Evolutionary conservation across 2,888 invertebrate species (phyloP).

Genomic region (Lasioglossum zephyrum): DNA sequence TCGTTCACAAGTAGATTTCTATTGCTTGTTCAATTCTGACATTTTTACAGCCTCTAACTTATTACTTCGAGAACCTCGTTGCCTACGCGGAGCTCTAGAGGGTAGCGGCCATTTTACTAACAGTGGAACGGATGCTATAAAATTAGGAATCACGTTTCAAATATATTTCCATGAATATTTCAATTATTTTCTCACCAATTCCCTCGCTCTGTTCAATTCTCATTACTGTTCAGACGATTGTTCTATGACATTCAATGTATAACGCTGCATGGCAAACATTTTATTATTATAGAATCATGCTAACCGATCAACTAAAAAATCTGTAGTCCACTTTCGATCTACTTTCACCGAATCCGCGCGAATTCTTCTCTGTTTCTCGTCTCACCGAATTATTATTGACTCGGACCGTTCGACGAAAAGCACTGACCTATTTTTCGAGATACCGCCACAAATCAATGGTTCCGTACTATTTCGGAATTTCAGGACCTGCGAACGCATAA

Average conservation of each 20-base stretch:
- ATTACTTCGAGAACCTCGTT: neutral
- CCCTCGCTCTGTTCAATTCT: neutral
- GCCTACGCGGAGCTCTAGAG: neutral
- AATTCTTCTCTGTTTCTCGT: neutral
- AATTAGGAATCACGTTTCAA: neutral
- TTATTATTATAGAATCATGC: neutral
- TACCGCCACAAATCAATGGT: neutral
- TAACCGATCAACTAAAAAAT: neutral
- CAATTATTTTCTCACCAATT: no score
- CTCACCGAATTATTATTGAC: neutral
- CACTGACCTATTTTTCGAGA: neutral
- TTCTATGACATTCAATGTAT: neutral
- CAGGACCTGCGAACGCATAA: neutral
- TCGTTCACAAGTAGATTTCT: neutral
- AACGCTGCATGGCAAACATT: neutral
- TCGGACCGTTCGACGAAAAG: neutral
- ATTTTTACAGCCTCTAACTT: neutral
- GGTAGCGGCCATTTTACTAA: conserved; percentile 10
- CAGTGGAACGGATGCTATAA: neutral
- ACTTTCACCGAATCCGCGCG: neutral
- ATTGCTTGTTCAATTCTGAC: neutral
- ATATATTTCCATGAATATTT: neutral
- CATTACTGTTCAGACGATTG: no score
- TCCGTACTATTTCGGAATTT: neutral
- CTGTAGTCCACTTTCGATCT: neutral